Percentiles rank a stretch among this genome's conserved stretches.
These are phyloP conservation scores for Cheilosia variabilis DNA, from an alignment of 2,888 invertebrate genomes.

Conservation along the genomic window DNA sequence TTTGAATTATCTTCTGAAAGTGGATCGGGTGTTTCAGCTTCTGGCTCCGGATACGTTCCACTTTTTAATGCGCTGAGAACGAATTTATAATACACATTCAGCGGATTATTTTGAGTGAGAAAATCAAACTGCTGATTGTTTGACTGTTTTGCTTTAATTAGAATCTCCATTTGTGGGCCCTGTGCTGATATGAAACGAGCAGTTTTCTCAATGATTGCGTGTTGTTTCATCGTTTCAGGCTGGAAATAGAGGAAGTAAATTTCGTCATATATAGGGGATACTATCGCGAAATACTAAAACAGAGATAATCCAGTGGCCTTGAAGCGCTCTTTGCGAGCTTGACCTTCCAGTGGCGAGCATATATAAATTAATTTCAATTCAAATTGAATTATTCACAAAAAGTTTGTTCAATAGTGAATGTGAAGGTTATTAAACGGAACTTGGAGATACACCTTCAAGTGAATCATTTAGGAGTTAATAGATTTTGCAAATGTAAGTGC, in stretches of 20 bases:
- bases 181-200: constrained; percentile 94
- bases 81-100: constrained; percentile 95
- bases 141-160: constrained; percentile 98
- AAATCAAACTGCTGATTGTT: constrained; percentile 97
- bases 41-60: constrained; percentile 85
- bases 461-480: constrained; percentile 11
- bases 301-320: constrained; percentile 58
- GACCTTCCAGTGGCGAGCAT: constrained; percentile 39
- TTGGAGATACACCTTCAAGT: constrained; percentile 9
- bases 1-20: constrained; percentile 57
- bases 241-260: constrained; percentile 82
- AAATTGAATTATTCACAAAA: constrained; percentile 64
- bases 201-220: constrained; percentile 97
- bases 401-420: constrained; percentile 65
- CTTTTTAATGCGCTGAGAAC: constrained; percentile 88
- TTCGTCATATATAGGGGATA: constrained; percentile 50
- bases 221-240: constrained; percentile 94
- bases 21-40: constrained; percentile 77
- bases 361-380: constrained; percentile 65
- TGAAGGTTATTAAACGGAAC: constrained; percentile 66
- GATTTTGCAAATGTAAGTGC: constrained; percentile 49
- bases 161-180: constrained; percentile 99
- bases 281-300: constrained; percentile 23
- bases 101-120: constrained; percentile 91
- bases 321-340: constrained; percentile 40